phyloP scores from a whole-genome alignment of 1,140 invertebrate genomes.

The Microplitis mediator region DNA sequence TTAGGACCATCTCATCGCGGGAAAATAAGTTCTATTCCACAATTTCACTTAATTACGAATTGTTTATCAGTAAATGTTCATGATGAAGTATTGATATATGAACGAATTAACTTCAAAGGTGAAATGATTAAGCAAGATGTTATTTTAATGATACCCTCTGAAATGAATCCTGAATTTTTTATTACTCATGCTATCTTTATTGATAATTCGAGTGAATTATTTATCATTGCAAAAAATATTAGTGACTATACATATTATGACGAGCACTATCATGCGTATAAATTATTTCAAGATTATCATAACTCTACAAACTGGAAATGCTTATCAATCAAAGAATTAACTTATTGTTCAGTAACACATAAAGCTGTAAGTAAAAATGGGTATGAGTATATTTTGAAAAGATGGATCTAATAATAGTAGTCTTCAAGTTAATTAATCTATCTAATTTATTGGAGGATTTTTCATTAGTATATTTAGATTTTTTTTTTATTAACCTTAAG shows the following conservation, averaged over 20 bases:
- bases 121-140: no score
- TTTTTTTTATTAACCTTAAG: no score
- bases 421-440: no score
- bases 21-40: no score
- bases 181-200: slow-evolving; percentile 15
- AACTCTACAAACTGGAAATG: slow-evolving; percentile 11
- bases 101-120: no score
- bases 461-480: no score
- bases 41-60: no score
- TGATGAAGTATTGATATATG: no score
- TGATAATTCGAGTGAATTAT: background rate
- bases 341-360: slow-evolving; percentile 13
- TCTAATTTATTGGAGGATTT: no score
- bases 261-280: slow-evolving; percentile 23
- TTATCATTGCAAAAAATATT: slow-evolving; percentile 16
- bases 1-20: no score
- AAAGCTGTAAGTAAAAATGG: slow-evolving; percentile 9
- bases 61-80: no score
- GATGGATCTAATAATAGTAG: slow-evolving; percentile 25
- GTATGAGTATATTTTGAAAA: slow-evolving; percentile 23
- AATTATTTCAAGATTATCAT: background rate
- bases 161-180: slow-evolving; percentile 18
- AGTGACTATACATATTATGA: slow-evolving; percentile 27
- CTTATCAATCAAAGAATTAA: slow-evolving; percentile 8
- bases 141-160: slow-evolving; percentile 24